Evolutionary conservation across 2,888 invertebrate species (phyloP).

Genomic region (Pristionchus japonicus): DNA sequence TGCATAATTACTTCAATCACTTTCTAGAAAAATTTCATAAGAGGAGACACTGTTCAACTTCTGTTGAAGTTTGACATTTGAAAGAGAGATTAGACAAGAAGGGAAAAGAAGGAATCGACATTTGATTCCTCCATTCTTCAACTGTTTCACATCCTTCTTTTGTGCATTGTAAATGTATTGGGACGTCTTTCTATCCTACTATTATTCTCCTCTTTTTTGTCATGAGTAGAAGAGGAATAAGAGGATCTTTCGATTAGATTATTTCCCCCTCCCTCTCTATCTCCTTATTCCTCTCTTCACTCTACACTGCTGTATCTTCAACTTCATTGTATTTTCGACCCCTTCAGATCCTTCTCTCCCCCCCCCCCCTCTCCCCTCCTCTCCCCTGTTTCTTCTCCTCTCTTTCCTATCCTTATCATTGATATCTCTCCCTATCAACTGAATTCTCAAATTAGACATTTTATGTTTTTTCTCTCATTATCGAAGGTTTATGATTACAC

Average conservation of each 20-base stretch:
- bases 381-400: neutral
- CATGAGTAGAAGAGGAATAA: neutral
- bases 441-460: neutral
- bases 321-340: neutral
- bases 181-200: neutral
- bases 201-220: conserved; percentile 17
- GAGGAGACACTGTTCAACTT: neutral
- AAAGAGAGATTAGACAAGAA: no score
- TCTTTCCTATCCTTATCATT: neutral
- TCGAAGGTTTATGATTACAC: neutral
- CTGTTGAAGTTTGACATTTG: neutral
- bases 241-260: conserved; percentile 19
- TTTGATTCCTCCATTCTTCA: neutral
- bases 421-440: neutral
- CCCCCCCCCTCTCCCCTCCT: neutral
- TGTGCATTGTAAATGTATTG: neutral
- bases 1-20: neutral
- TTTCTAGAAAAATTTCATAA: neutral
- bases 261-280: conserved; percentile 3
- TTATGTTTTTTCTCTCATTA: neutral
- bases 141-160: neutral
- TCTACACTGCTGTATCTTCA: neutral
- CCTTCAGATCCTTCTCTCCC: neutral
- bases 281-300: neutral
- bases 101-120: neutral